phyloP scores from a whole-genome alignment of 2,797 vertebrate genomes.

The Luscinia megarhynchos region DNA sequence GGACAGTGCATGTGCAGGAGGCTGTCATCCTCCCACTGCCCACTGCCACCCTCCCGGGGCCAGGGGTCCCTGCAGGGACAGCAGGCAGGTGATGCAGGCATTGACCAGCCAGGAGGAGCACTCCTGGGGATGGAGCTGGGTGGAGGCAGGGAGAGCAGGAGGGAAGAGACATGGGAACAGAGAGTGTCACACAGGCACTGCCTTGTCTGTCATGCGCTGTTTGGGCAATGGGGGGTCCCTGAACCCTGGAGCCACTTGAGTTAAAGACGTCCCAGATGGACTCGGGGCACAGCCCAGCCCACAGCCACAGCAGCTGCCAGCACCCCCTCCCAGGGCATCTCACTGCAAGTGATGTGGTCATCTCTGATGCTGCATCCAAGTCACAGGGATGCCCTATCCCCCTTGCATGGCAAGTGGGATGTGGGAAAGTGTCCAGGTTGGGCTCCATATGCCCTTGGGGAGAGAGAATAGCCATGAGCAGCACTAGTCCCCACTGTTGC shows the following conservation, averaged over 20 bases:
- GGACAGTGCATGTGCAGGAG: not conserved
- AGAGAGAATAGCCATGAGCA: not conserved
- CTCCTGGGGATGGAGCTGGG: rapidly evolving
- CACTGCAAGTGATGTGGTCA: rapidly evolving
- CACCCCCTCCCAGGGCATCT: not conserved
- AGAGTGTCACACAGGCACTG: rapidly evolving
- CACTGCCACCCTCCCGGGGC: rapidly evolving
- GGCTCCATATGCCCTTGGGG: not conserved
- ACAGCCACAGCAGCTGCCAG: not conserved
- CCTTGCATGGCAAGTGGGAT: rapidly evolving
- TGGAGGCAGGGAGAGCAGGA: not conserved
- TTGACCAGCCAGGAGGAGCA: not conserved
- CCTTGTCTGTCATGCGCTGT: rapidly evolving
- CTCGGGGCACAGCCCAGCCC: not conserved
- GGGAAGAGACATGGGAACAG: not conserved
- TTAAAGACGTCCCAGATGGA: not conserved
- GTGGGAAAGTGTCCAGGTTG: not conserved
- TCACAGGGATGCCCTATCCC: not conserved
- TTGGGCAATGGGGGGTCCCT: not conserved
- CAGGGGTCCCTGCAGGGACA: not conserved
- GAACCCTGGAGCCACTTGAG: not conserved
- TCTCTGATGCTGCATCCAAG: not conserved
- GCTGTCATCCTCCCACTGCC: not conserved
- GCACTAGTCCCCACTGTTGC: not conserved
- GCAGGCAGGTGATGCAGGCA: rapidly evolving